A percentile compares a stretch with the other conserved stretches of the same genome.
phyloP scores from a whole-genome alignment of 2,113 vertebrate genomes.

The Nesogale talazaci region DNA sequence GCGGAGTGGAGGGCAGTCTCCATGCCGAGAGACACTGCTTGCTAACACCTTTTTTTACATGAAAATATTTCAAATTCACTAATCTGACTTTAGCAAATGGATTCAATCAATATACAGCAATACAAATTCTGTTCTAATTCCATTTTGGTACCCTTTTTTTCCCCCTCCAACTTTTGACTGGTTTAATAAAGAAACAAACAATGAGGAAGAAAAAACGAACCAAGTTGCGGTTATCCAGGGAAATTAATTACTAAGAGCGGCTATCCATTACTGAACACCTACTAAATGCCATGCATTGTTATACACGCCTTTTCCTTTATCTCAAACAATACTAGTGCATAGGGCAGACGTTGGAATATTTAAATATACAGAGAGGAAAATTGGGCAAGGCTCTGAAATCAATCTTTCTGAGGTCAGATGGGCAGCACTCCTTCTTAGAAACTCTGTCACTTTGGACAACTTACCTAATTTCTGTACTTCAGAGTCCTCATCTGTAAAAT shows the following conservation, averaged over 20 bases:
- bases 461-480: not conserved
- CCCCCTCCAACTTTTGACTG: constrained; percentile 1
- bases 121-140: constrained; percentile 29
- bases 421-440: not conserved
- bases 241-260: constrained; percentile 17
- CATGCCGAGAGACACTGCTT: not conserved
- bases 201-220: not conserved
- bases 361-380: constrained; percentile 39
- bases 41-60: not conserved
- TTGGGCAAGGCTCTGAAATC: not conserved
- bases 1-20: not conserved
- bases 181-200: not conserved
- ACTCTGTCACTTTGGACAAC: not conserved
- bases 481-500: constrained; percentile 39
- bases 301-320: too few relatives aligned
- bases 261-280: constrained; percentile 16
- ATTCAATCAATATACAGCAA: constrained; percentile 4
- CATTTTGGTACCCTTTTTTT: not conserved
- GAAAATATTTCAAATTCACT: constrained; percentile 39
- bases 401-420: not conserved
- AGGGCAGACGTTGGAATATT: not conserved
- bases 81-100: not conserved
- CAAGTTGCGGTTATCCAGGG: not conserved
- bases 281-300: too few relatives aligned
- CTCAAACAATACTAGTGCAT: not conserved